These are phyloP conservation scores for Salvelinus namaycush DNA, from an alignment of 2,113 vertebrate genomes.

Conservation along the genomic window DNA sequence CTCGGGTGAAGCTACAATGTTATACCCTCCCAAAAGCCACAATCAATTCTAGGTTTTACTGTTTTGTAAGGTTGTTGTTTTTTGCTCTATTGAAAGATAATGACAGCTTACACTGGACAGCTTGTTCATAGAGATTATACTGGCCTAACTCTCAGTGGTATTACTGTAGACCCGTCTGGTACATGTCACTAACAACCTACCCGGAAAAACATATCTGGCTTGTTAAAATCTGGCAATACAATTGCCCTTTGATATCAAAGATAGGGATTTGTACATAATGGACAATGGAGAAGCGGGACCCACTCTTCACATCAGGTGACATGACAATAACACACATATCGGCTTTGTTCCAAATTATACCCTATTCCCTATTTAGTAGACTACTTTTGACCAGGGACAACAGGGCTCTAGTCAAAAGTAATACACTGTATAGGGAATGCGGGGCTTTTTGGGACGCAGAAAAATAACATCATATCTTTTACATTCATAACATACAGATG, in stretches of 20 bases:
- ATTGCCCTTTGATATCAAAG: no score
- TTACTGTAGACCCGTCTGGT: constrained; percentile 36
- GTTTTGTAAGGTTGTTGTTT: constrained; percentile 63
- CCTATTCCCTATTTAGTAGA: no score
- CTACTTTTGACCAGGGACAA: no score
- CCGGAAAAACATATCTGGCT: no score
- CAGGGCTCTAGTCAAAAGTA: no score
- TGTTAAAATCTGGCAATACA: no score
- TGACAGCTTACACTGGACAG: constrained; percentile 45
- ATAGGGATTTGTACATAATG: constrained; percentile 22
- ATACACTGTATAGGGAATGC: no score
- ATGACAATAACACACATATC: no score
- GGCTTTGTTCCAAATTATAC: no score
- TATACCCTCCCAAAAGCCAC: constrained; percentile 68
- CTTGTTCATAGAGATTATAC: constrained; percentile 57
- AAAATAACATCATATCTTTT: constrained; percentile 52
- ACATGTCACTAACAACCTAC: constrained; percentile 2
- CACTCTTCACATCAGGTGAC: no score
- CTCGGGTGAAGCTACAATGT: constrained; percentile 68
- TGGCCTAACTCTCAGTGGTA: constrained; percentile 50
- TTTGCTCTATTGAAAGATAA: constrained; percentile 64
- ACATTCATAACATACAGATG: constrained; percentile 61
- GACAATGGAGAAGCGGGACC: neutral
- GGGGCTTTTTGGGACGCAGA: neutral
- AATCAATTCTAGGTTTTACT: constrained; percentile 73